Evolutionary conservation across 2,797 vertebrate genomes (phyloP).

Genomic region (Ambastaia sidthimunki): DNA sequence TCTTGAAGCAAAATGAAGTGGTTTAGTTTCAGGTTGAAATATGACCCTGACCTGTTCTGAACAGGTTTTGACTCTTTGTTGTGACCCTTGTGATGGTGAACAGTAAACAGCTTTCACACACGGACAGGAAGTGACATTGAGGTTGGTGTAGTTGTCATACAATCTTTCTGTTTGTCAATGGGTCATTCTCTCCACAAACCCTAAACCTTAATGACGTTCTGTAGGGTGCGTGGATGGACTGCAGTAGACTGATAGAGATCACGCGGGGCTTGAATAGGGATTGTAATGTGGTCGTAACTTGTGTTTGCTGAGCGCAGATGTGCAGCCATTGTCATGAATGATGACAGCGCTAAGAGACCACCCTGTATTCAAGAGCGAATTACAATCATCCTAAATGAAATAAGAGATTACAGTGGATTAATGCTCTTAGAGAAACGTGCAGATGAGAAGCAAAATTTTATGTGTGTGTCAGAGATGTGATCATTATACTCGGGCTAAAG

Average conservation of each 20-base stretch:
- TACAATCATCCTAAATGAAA: slow-evolving; percentile 33
- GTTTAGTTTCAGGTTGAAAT: not conserved
- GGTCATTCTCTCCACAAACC: slow-evolving; percentile 35
- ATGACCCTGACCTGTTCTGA: not conserved
- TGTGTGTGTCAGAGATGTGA: not conserved
- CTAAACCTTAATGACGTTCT: slow-evolving; percentile 38
- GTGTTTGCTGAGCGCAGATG: slow-evolving; percentile 53
- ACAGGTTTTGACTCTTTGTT: not conserved
- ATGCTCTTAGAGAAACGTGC: slow-evolving; percentile 35
- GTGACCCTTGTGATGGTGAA: not conserved
- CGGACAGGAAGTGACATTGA: slow-evolving; percentile 33
- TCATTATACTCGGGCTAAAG: not conserved
- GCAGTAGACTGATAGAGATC: slow-evolving; percentile 32
- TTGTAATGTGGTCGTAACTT: slow-evolving; percentile 48
- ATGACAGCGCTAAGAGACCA: slow-evolving; percentile 26
- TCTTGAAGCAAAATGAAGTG: not conserved
- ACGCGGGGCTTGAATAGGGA: slow-evolving; percentile 42
- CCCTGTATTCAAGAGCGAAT: slow-evolving; percentile 34
- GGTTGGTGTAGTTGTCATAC: slow-evolving; percentile 41
- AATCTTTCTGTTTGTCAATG: slow-evolving; percentile 45
- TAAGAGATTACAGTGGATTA: slow-evolving; percentile 51
- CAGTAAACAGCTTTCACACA: slow-evolving; percentile 25
- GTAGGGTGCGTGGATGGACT: slow-evolving; percentile 5
- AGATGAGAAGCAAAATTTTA: slow-evolving; percentile 11
- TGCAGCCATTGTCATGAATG: slow-evolving; percentile 52